Evolutionary conservation across 2,113 vertebrate genomes (phyloP).

Genomic region (Eclectus roratus): DNA sequence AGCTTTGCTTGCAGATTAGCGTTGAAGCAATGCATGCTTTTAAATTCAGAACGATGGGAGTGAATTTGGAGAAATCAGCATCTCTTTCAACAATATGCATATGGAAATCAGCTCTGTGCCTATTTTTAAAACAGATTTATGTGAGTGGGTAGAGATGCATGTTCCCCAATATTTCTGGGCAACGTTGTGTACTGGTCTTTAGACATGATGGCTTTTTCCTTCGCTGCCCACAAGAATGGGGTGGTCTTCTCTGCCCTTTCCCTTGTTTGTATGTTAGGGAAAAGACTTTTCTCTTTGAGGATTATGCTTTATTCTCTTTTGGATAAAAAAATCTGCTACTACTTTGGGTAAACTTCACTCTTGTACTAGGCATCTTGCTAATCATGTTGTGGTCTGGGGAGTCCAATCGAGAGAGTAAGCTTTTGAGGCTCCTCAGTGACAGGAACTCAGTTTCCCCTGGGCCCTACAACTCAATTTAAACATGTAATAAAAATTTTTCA

Average conservation of each 20-base stretch:
- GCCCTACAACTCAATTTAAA: background rate
- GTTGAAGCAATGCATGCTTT: background rate
- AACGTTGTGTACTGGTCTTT: background rate
- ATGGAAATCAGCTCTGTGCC: background rate
- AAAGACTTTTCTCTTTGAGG: background rate
- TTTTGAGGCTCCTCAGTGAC: background rate
- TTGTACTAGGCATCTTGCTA: background rate
- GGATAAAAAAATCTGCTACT: background rate
- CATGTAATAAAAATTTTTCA: background rate
- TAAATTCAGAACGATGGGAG: background rate
- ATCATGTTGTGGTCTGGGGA: background rate
- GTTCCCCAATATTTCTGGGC: background rate
- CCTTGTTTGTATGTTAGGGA: background rate
- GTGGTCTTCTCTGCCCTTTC: background rate
- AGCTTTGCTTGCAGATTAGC: conserved; percentile 47
- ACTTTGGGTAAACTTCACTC: background rate
- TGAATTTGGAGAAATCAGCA: conserved; percentile 1
- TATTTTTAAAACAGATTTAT: background rate
- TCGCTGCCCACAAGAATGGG: background rate
- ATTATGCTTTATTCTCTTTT: background rate
- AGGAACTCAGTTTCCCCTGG: background rate
- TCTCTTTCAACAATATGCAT: background rate
- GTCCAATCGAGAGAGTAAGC: background rate
- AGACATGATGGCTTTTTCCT: background rate
- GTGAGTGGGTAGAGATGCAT: background rate